Evolutionary conservation across 2,797 vertebrate genomes (phyloP), one percentile per base, ranked within the genome.

Genomic region (Chrysocyon brachyurus): DNA sequence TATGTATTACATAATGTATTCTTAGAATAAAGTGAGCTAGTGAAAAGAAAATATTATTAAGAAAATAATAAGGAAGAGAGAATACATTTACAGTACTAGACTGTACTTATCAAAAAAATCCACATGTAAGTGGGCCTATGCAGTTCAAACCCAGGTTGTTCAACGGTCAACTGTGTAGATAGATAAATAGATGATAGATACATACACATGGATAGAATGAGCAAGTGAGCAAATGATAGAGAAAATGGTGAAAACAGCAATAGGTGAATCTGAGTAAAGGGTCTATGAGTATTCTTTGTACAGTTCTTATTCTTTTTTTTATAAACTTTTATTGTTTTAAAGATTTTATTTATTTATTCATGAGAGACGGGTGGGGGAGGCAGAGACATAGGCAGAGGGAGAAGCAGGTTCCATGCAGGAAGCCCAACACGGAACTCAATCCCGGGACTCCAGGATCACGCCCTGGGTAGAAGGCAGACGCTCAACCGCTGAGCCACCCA

Each of bases 271-370:
- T 61, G 87, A 54, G 19, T 95, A 77, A 82, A 91, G 2, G 19
- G 6, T n/a, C 90, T 90, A 33, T 77, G 36, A 31, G 33, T 90
- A 5, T 87, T 96, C 63, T 90, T 95, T 95, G 49, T 59, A 72
- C 6, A 31, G 70, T 87, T 96, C 19, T 86, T 95, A 78, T 77
- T 70, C 28, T 70, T 85, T 40, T 40, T 40, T 46, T 46, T 46
- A 46, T 46, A 7, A 46, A 46, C 6, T 46, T 46, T 46, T 40
- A 8, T 46, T 46, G 40, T 46, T 46, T 46, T 46, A 46, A 46
- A 46, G 1, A 46, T 46, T 46, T 46, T 46, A 46, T 46, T 40
- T 40, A 40, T 40, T 46, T 46, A 46, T 46, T 46, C 40, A 46
- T 46, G 40, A 46, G 40, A 46, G 40, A 46, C 3, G 1, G 7